Percentiles rank a stretch among this genome's conserved stretches.
phyloP scores from a whole-genome alignment of 2,888 invertebrate genomes.

The Tetramorium bicarinatum region DNA sequence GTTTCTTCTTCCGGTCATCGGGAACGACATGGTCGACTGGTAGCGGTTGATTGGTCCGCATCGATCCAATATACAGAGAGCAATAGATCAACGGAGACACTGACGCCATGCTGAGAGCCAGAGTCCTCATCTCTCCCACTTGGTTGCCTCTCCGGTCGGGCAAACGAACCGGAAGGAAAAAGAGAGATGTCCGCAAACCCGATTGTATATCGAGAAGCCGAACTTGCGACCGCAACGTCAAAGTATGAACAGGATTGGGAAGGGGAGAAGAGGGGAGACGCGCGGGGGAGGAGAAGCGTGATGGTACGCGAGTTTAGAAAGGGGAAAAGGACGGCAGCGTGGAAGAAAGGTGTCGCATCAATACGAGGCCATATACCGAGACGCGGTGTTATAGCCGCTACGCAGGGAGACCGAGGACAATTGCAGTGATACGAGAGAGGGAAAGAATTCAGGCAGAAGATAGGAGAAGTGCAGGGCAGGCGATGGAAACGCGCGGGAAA shows the following conservation, averaged over 20 bases:
- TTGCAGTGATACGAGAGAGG: slow-evolving; percentile 46
- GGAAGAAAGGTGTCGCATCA: slow-evolving; percentile 52
- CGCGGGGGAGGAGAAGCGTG: background rate
- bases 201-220: slow-evolving; percentile 27
- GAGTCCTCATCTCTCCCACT: slow-evolving; percentile 40
- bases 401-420: slow-evolving; percentile 44
- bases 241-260: background rate
- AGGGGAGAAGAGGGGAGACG: background rate
- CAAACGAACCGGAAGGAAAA: slow-evolving; percentile 28
- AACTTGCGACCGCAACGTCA: slow-evolving; percentile 11
- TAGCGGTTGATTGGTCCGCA: slow-evolving; percentile 77
- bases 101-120: slow-evolving; percentile 72
- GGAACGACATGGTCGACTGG: slow-evolving; percentile 66
- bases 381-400: slow-evolving; percentile 45
- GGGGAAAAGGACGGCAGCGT: background rate
- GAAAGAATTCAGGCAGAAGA: slow-evolving; percentile 48
- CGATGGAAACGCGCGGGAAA: slow-evolving; percentile 18
- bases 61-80: slow-evolving; percentile 76
- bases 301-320: slow-evolving; percentile 31
- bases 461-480: slow-evolving; percentile 37
- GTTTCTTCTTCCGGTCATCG: slow-evolving; percentile 67
- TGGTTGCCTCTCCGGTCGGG: slow-evolving; percentile 5
- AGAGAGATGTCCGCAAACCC: slow-evolving; percentile 25
- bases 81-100: slow-evolving; percentile 78
- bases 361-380: slow-evolving; percentile 44